These are phyloP conservation scores for Hemibagrus wyckioides DNA, from an alignment of 2,113 vertebrate genomes.

Conservation along the genomic window DNA sequence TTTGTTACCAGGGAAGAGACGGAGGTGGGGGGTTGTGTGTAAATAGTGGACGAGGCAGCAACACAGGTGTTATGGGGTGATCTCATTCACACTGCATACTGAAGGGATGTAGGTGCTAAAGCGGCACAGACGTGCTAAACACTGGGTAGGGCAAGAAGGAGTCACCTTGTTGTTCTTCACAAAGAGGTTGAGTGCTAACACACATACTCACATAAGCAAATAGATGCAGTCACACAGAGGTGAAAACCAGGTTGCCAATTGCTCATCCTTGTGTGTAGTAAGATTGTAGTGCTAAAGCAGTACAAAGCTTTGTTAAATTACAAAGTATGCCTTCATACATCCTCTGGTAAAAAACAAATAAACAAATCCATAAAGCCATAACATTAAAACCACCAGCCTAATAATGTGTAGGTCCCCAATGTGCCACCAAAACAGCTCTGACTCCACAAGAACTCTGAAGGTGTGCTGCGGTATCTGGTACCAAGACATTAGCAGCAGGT, in stretches of 20 bases:
- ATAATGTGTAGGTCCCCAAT: too few relatives aligned
- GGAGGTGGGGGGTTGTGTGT: neutral
- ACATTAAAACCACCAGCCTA: too few relatives aligned
- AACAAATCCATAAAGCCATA: too few relatives aligned
- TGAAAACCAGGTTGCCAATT: conserved; percentile 1
- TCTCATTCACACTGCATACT: conserved; percentile 49
- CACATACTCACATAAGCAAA: conserved; percentile 24
- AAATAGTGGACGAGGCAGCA: neutral
- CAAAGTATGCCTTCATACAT: neutral
- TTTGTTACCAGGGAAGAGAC: neutral
- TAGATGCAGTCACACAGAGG: neutral
- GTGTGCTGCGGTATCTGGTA: too few relatives aligned
- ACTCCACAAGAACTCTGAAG: too few relatives aligned
- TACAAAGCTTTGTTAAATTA: neutral
- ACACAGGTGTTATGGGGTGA: conserved; percentile 4
- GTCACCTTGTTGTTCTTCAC: conserved; percentile 14
- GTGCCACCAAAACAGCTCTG: too few relatives aligned
- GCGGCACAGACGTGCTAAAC: conserved; percentile 33
- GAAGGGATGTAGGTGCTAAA: conserved; percentile 26
- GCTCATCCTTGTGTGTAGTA: too few relatives aligned
- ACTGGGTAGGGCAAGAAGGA: conserved; percentile 19
- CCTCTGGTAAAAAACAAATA: neutral
- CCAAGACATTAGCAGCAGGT: too few relatives aligned
- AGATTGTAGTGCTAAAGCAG: neutral
- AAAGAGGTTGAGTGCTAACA: neutral